Evolutionary conservation across 2,113 vertebrate genomes (phyloP).

Genomic region (Ivindomyrus marchei): DNA sequence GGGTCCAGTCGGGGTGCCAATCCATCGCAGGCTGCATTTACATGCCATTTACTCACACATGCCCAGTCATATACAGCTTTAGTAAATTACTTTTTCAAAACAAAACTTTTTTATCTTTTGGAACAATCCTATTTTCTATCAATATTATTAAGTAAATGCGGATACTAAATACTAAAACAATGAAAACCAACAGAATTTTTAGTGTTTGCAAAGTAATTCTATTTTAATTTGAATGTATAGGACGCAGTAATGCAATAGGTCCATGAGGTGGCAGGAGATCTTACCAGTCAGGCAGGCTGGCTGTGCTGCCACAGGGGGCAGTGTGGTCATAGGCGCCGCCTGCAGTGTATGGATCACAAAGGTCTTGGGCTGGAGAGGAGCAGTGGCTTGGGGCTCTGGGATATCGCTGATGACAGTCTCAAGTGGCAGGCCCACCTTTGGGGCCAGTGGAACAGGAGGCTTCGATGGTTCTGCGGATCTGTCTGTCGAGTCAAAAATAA

Average conservation of each 20-base stretch:
- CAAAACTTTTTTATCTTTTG: background rate
- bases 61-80: background rate
- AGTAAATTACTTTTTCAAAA: background rate
- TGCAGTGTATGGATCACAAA: constrained; percentile 87
- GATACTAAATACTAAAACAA: background rate
- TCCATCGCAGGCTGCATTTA: background rate
- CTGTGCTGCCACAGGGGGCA: constrained; percentile 70
- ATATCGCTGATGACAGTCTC: constrained; percentile 75
- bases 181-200: background rate
- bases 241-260: background rate
- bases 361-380: constrained; percentile 72
- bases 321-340: constrained; percentile 72
- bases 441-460: constrained; percentile 60
- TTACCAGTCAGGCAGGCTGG: constrained; percentile 75
- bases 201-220: background rate
- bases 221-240: background rate
- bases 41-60: background rate
- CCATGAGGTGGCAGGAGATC: constrained; percentile 8
- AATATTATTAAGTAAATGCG: background rate
- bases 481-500: constrained; percentile 48
- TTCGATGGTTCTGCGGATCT: constrained; percentile 56
- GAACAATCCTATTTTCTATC: background rate
- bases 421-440: constrained; percentile 79
- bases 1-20: background rate
- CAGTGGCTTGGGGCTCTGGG: constrained; percentile 60